Evolutionary conservation across 2,113 vertebrate species (phyloP).

Genomic region (Todiramphus saurophagus): DNA sequence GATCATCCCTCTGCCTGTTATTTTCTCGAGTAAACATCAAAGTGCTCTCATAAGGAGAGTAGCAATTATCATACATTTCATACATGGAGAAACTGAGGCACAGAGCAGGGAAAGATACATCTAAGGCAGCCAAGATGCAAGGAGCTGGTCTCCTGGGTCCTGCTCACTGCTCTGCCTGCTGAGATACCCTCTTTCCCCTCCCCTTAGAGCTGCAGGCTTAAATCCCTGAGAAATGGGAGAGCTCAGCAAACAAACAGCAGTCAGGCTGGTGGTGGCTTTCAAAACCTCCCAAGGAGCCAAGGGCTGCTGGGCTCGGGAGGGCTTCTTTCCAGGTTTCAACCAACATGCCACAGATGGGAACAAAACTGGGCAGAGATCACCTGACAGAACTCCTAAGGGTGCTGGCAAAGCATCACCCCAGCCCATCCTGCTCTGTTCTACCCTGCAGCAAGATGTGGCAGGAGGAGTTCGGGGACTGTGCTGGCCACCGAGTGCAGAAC

Average conservation of each 20-base stretch:
- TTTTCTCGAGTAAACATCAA: neutral
- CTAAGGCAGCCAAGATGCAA: neutral
- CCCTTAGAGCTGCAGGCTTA: neutral
- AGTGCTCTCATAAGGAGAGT: neutral
- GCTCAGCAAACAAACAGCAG: neutral
- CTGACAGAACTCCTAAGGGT: neutral
- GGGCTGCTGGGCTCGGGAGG: neutral
- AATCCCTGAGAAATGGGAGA: neutral
- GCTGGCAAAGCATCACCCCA: neutral
- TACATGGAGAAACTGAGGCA: constrained; percentile 40
- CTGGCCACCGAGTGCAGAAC: rapidly evolving
- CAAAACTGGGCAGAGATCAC: neutral
- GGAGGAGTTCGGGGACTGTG: neutral
- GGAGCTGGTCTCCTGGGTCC: neutral
- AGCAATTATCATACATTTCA: neutral
- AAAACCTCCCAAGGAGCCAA: neutral
- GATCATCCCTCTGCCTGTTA: neutral
- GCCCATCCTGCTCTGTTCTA: neutral
- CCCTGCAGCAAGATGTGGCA: neutral
- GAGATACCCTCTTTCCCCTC: neutral
- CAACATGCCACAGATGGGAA: neutral
- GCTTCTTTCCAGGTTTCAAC: neutral
- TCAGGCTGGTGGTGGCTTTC: neutral
- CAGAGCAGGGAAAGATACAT: rapidly evolving
- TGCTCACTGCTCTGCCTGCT: neutral